A percentile compares a stretch with the other conserved stretches of the same genome.
phyloP scores from a whole-genome alignment of 1,140 invertebrate species.

The Tetramorium simillimum region DNA sequence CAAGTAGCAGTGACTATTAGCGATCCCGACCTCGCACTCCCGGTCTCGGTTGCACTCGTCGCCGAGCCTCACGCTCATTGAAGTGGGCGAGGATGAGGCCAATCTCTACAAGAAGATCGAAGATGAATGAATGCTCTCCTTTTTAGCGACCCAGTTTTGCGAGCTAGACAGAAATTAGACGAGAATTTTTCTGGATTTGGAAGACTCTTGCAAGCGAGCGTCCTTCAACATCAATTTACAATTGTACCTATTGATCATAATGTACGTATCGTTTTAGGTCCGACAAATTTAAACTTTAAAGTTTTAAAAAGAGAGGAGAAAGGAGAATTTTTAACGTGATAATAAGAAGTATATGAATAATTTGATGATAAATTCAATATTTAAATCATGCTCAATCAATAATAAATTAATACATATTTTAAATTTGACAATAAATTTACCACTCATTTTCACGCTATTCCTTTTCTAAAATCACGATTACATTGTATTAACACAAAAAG shows the following conservation, averaged over 20 bases:
- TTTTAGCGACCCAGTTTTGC: not conserved
- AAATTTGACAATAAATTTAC: not conserved
- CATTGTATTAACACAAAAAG: not conserved
- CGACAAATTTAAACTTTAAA: not conserved
- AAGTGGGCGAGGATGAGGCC: slow-evolving; percentile 57
- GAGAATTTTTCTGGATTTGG: not conserved
- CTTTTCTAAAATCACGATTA: not conserved
- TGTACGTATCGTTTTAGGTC: not conserved
- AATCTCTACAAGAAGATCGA: slow-evolving; percentile 65
- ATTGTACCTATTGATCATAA: not conserved
- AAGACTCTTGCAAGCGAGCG: not conserved
- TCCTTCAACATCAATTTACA: not conserved
- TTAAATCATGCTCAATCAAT: not conserved
- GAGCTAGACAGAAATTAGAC: not conserved
- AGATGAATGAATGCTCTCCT: slow-evolving; percentile 1
- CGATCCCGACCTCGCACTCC: slow-evolving; percentile 86
- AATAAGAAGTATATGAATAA: not conserved
- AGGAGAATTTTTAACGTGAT: not conserved
- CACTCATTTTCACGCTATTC: not conserved
- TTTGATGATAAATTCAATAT: not conserved
- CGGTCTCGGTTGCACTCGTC: slow-evolving; percentile 84
- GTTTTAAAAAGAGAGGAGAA: not conserved
- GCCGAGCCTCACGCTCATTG: slow-evolving; percentile 72
- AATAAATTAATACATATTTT: not conserved
- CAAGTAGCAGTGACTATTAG: slow-evolving; percentile 86